phyloP scores from a whole-genome alignment of 2,888 invertebrate species.

The Eilema sororculum region DNA sequence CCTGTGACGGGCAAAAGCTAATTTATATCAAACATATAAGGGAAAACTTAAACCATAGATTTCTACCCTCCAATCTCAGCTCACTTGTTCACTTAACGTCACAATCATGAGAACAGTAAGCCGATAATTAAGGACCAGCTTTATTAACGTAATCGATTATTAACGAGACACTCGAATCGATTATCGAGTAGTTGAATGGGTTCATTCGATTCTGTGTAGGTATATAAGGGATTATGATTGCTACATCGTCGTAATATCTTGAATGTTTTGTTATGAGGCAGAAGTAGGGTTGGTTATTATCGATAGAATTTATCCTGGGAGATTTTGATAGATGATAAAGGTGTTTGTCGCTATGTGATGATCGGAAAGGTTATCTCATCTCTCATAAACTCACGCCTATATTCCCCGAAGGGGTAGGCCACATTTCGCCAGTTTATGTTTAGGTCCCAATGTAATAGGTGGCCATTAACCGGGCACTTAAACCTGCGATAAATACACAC shows the following conservation, averaged over 20 bases:
- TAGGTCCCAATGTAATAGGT: no score
- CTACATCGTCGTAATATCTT: background rate
- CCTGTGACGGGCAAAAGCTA: background rate
- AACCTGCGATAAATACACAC: no score
- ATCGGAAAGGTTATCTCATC: no score
- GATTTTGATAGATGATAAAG: background rate
- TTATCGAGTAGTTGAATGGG: conserved; percentile 19
- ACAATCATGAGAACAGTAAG: conserved; percentile 13
- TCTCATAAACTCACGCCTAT: no score
- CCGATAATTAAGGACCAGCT: conserved; percentile 27
- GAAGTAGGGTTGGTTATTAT: background rate
- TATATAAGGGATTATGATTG: conserved; percentile 6
- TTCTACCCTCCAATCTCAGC: background rate
- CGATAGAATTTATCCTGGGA: background rate
- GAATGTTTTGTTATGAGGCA: background rate
- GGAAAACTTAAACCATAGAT: background rate
- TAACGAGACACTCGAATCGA: conserved; percentile 29
- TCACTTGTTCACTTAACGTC: background rate
- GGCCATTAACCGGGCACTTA: no score
- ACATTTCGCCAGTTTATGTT: no score
- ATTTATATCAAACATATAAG: background rate
- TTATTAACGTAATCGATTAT: conserved; percentile 31
- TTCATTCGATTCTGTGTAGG: background rate
- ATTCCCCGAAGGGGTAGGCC: no score
- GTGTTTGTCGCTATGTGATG: no score